phyloP scores from a whole-genome alignment of 2,113 vertebrate genomes.

The Struthio camelus region DNA sequence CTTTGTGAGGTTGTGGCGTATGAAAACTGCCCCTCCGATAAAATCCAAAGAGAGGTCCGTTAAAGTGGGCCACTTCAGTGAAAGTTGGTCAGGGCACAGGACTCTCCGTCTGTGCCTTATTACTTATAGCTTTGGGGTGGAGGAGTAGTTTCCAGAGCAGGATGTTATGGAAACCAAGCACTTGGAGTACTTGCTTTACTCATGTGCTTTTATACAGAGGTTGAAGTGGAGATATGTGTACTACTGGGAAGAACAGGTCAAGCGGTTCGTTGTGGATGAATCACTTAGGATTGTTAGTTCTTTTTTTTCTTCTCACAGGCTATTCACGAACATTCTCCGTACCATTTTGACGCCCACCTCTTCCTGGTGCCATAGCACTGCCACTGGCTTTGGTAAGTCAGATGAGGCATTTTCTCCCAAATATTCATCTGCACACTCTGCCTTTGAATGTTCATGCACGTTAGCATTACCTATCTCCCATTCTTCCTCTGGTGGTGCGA shows the following conservation, averaged over 20 bases:
- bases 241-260: background rate
- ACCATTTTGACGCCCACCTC: background rate
- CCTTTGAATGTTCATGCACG: background rate
- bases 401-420: background rate
- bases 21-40: background rate
- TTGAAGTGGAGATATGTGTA: fast-evolving
- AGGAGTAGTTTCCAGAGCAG: background rate
- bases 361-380: background rate
- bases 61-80: background rate
- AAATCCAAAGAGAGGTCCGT: background rate
- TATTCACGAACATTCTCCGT: background rate
- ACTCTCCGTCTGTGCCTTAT: background rate
- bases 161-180: background rate
- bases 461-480: fast-evolving
- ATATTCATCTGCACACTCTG: background rate
- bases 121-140: background rate
- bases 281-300: background rate
- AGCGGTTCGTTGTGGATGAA: background rate
- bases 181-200: background rate
- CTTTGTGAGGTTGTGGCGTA: background rate
- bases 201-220: background rate
- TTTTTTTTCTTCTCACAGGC: background rate
- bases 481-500: background rate
- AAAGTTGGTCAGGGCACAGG: background rate
- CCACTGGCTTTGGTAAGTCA: background rate